Percentiles rank a stretch among this genome's conserved stretches.
These are phyloP conservation scores for Smittia sp. DNA, from an alignment of 2,888 invertebrate species.

Conservation along the genomic window DNA sequence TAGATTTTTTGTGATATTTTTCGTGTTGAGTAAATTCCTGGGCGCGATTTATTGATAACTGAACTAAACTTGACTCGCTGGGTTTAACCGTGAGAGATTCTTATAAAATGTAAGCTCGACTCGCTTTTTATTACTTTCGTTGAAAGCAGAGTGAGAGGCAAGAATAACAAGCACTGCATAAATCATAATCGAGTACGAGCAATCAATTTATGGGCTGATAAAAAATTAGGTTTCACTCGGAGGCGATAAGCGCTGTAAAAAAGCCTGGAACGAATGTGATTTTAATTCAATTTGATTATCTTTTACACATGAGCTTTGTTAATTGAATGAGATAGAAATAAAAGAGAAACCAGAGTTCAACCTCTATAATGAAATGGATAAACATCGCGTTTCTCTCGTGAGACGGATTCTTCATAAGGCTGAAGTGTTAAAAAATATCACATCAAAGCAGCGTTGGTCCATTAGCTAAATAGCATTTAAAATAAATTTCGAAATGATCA, in stretches of 20 bases:
- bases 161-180: slow-evolving; percentile 38
- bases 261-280: slow-evolving; percentile 1
- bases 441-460: slow-evolving; percentile 31
- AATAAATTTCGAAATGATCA: slow-evolving; percentile 29
- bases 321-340: not conserved
- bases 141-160: slow-evolving; percentile 9
- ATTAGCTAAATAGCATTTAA: slow-evolving; percentile 39
- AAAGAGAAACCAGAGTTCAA: not conserved
- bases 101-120: slow-evolving; percentile 19
- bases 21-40: slow-evolving; percentile 6
- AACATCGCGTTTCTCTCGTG: not conserved
- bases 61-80: slow-evolving; percentile 29
- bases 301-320: not conserved
- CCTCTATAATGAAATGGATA: slow-evolving; percentile 13
- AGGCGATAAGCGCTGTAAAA: slow-evolving; percentile 20
- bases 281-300: slow-evolving; percentile 1
- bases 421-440: slow-evolving; percentile 40
- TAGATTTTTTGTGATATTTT: slow-evolving; percentile 21
- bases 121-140: slow-evolving; percentile 33
- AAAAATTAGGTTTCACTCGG: slow-evolving; percentile 36
- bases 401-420: not conserved
- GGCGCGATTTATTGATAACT: slow-evolving; percentile 40
- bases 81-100: slow-evolving; percentile 9
- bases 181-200: slow-evolving; percentile 32
- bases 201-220: slow-evolving; percentile 38